Base-by-base conservation (phyloP, 2,888 invertebrate genomes). In the Orchestes rusci region DNA sequence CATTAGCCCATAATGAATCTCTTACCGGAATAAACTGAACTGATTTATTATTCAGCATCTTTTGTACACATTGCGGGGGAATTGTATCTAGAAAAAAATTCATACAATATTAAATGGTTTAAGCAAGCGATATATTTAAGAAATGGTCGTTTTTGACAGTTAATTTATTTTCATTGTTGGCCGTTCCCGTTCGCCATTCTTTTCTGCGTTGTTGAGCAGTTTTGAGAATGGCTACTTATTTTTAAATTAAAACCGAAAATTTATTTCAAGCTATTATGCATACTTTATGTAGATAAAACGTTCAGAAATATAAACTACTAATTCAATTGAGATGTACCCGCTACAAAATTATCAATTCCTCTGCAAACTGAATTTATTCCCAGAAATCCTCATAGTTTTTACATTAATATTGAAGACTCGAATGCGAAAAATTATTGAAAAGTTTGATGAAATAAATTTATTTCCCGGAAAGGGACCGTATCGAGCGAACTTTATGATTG, bases 201-300 rank as follows among this genome's bases (percentile, higher is more conserved):
- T 48, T 42, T 39, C 43, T 44, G 38, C 37, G 41, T 39, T 43
- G 46, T 46, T 46, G 37, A 46, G 45, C 46, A 45, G 43, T 50
- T 50, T 40, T 27, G 27, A 34, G 43, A 46, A 32, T 39, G 45
- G 19, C 42, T 49, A 29, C 45, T 37, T 40, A 43, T 43, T 50
- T 43, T 46, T 40, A 50, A 46, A 46, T 50, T 50, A 50, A 46
- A 50, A 50, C 15, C 39, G 45, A 35, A 33, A 50, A 50, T 45
- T 48, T 48, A 48, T 48, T 43, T 43, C 43, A 31, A 39, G 35
- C 39, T 47, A 43, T 39, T 43, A 43, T 42, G 43, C 42, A 42
- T 43, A 38, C 42, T 42, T 42, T 39, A 39, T 39, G 18, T 38
- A 16, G n/a, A n/a, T n/a, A n/a, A n/a, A n/a, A n/a, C n/a, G n/a